Conservation (phyloP, 2,888 invertebrate genomes). For the Andrena hattorfiana region DNA sequence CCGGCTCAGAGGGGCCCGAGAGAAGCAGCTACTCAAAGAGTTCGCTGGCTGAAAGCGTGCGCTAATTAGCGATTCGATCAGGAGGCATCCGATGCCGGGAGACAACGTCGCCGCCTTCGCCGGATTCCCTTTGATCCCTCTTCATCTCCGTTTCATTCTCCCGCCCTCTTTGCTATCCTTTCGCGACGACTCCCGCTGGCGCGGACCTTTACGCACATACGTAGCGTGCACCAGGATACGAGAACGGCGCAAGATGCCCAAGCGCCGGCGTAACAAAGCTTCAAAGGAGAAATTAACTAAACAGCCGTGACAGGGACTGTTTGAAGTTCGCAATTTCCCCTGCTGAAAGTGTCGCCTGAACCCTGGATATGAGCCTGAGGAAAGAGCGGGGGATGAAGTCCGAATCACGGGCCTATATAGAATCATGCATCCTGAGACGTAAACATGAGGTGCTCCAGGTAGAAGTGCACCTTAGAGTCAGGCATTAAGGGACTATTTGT, state of each 20-base stretch:
- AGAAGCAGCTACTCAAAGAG: slow-evolving; percentile 70
- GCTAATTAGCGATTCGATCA: slow-evolving; percentile 75
- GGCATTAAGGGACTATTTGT: too few relatives aligned
- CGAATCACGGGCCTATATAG: too few relatives aligned
- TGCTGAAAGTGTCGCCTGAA: slow-evolving; percentile 24
- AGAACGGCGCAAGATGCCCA: slow-evolving; percentile 40
- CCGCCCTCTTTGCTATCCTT: slow-evolving; percentile 53
- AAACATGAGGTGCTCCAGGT: too few relatives aligned
- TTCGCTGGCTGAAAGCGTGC: slow-evolving; percentile 61
- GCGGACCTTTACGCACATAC: slow-evolving; percentile 11
- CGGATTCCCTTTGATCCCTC: slow-evolving; percentile 69
- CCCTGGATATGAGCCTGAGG: not conserved
- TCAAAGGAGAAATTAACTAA: slow-evolving; percentile 59
- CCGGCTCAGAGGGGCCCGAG: slow-evolving; percentile 27
- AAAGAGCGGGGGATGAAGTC: not conserved
- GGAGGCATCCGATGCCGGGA: slow-evolving; percentile 66
- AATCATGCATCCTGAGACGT: too few relatives aligned
- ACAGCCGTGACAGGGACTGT: slow-evolving; percentile 9
- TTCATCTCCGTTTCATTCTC: slow-evolving; percentile 67
- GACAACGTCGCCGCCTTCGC: slow-evolving; percentile 68
- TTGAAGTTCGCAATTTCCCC: slow-evolving; percentile 37
- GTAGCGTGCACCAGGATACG: slow-evolving; percentile 4
- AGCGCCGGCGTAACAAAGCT: slow-evolving; percentile 50
- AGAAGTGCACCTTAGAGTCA: too few relatives aligned
- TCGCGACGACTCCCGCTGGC: slow-evolving; percentile 35